Percentiles rank a stretch among this genome's conserved stretches.
Evolutionary conservation across 2,113 vertebrate species (phyloP).

Genomic region (Pterocles orientalis): DNA sequence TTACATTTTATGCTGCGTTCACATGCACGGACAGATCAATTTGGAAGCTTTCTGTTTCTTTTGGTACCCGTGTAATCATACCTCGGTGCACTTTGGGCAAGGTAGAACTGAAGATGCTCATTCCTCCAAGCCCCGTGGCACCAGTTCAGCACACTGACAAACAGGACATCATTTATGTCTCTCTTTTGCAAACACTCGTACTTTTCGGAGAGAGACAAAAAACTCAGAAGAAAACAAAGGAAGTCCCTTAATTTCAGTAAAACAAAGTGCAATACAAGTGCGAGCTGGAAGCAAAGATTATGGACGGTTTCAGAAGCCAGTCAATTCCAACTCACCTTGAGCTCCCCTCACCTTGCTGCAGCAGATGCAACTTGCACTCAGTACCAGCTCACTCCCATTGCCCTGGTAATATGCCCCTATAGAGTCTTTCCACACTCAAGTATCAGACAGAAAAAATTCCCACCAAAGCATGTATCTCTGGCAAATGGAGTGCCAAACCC

Average conservation of each 20-base stretch:
- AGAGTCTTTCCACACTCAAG: background rate
- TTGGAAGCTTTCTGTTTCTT: background rate
- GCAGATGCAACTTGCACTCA: background rate
- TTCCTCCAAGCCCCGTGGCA: background rate
- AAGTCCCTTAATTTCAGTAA: background rate
- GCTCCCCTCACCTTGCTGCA: background rate
- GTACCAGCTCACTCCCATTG: background rate
- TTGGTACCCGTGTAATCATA: background rate
- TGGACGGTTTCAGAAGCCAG: background rate
- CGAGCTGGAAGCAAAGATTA: background rate
- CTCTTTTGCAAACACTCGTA: background rate
- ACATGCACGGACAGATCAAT: background rate
- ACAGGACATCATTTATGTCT: background rate
- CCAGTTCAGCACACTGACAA: background rate
- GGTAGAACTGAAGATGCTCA: background rate
- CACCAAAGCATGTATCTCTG: background rate
- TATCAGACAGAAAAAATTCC: background rate
- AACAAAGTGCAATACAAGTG: background rate
- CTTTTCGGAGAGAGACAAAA: background rate
- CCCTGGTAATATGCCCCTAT: accelerated
- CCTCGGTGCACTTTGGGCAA: accelerated
- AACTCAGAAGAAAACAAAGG: background rate
- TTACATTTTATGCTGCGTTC: background rate
- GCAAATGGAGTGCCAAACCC: background rate
- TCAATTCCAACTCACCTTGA: background rate